Conservation (phyloP, 2,888 invertebrate species). For the Polia nebulosa region DNA sequence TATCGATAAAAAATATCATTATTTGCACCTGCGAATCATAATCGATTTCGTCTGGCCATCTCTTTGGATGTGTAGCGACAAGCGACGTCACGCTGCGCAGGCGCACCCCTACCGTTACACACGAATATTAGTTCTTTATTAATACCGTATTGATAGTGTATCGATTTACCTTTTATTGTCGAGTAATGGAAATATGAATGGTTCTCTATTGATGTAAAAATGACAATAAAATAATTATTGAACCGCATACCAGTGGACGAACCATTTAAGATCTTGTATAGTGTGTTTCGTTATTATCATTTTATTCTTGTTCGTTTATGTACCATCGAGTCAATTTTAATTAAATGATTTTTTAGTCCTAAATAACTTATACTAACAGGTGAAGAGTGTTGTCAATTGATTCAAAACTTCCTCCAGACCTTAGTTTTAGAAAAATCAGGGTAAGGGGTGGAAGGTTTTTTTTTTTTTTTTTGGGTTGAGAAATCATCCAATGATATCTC, state of each 20-base stretch:
- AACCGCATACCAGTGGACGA: conserved; percentile 10
- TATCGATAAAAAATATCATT: conserved; percentile 77
- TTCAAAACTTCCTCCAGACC: background rate
- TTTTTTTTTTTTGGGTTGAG: too few relatives aligned
- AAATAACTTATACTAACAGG: background rate
- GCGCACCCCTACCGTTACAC: conserved; percentile 80
- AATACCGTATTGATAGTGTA: conserved; percentile 58
- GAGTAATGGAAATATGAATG: conserved; percentile 57
- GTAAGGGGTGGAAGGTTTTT: too few relatives aligned
- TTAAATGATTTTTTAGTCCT: conserved; percentile 14
- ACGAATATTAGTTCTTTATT: conserved; percentile 68
- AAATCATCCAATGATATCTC: too few relatives aligned
- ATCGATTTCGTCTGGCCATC: conserved; percentile 80
- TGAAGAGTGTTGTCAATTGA: background rate
- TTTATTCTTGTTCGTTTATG: conserved; percentile 15
- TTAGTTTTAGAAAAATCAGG: background rate
- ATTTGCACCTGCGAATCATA: conserved; percentile 88
- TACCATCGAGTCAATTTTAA: background rate
- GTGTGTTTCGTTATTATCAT: conserved; percentile 1
- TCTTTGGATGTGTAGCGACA: conserved; percentile 72
- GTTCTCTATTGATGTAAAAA: conserved; percentile 49
- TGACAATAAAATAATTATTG: conserved; percentile 41
- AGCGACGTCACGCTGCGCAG: conserved; percentile 79
- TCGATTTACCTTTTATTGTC: conserved; percentile 58
- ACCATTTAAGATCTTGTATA: conserved; percentile 3